Evolutionary conservation across 2,888 invertebrate genomes (phyloP).

Genomic region (Drosophila kambysellisi): DNA sequence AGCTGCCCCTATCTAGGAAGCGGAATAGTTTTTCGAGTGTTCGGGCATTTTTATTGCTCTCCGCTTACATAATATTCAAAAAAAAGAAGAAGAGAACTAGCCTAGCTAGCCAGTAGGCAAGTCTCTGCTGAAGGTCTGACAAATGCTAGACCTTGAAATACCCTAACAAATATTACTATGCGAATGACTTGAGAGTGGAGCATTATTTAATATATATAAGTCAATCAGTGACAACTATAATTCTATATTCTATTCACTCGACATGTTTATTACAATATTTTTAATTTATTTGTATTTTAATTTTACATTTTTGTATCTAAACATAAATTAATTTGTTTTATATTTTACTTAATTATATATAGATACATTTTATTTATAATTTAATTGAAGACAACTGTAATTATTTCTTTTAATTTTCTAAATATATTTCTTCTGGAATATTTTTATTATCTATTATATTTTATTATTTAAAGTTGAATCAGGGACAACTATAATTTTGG

Average conservation of each 20-base stretch:
- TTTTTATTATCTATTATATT: background rate
- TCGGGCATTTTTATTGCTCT: conserved; percentile 81
- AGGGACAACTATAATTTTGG: background rate
- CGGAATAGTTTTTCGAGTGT: conserved; percentile 54
- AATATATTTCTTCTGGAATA: background rate
- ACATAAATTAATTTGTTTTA: too few species aligned
- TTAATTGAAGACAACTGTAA: background rate
- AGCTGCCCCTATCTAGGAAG: conserved; percentile 31
- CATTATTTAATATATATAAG: too few species aligned
- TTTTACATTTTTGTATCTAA: too few species aligned
- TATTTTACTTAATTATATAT: too few species aligned
- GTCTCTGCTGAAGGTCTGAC: background rate
- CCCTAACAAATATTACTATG: background rate
- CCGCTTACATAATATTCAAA: conserved; percentile 64
- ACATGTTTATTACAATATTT: too few species aligned
- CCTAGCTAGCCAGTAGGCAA: conserved; percentile 16
- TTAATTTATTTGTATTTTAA: background rate
- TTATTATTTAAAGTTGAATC: background rate
- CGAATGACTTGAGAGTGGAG: background rate
- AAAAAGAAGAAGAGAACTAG: conserved; percentile 9
- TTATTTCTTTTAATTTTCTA: background rate
- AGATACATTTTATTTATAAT: background rate
- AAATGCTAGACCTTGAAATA: background rate
- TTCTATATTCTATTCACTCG: too few species aligned
- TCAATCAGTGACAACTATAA: background rate